Percentiles rank a stretch among this genome's conserved stretches.
Evolutionary conservation across 2,888 invertebrate genomes (phyloP).

Genomic region (Phyto melanocephala): DNA sequence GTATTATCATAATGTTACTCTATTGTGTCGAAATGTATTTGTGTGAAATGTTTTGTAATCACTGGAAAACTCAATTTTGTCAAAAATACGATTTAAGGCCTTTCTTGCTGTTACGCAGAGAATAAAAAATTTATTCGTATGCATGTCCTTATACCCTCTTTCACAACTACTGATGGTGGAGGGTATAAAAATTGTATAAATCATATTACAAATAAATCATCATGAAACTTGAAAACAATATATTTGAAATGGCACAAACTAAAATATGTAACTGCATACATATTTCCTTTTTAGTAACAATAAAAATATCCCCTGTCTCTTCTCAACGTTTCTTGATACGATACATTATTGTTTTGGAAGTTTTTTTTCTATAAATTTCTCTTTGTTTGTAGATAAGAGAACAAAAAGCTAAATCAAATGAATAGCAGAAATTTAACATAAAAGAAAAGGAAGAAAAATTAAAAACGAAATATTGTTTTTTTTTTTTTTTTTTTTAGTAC

Average conservation of each 20-base stretch:
- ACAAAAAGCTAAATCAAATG: background rate
- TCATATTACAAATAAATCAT: constrained; percentile 37
- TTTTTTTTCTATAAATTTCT: background rate
- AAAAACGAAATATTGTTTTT: background rate
- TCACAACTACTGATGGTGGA: too few species aligned
- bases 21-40: too few species aligned
- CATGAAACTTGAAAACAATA: constrained; percentile 1
- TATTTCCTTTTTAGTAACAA: background rate
- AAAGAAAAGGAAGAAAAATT: background rate
- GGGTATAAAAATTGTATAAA: too few species aligned
- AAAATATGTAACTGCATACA: background rate
- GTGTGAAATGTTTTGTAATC: too few species aligned
- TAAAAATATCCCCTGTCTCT: background rate
- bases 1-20: too few species aligned
- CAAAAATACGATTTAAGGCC: too few species aligned
- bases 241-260: constrained; percentile 4
- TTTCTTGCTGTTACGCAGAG: too few species aligned
- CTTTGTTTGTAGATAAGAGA: background rate
- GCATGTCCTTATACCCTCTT: too few species aligned
- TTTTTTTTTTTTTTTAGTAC: background rate
- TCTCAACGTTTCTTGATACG: background rate
- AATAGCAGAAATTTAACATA: background rate
- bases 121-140: too few species aligned
- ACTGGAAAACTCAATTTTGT: too few species aligned
- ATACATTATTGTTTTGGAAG: background rate